Evolutionary conservation across 2,888 invertebrate genomes (phyloP).

Genomic region (Agriopis aurantiaria): DNA sequence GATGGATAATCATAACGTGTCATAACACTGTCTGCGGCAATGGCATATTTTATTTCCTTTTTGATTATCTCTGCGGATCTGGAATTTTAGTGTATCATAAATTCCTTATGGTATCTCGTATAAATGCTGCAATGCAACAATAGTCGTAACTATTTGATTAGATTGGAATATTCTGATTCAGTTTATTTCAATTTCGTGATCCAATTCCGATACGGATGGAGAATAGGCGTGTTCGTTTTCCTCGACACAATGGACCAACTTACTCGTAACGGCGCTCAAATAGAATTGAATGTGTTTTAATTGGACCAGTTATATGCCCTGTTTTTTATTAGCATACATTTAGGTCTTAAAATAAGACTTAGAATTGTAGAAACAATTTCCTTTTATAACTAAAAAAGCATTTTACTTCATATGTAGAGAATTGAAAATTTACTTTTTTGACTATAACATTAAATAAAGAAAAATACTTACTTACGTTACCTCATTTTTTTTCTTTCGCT

Average conservation of each 20-base stretch:
- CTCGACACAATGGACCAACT: conserved; percentile 27
- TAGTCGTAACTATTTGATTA: conserved; percentile 44
- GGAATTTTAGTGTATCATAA: conserved; percentile 35
- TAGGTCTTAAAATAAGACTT: not conserved
- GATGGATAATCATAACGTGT: conserved; percentile 39
- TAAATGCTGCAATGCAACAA: conserved; percentile 38
- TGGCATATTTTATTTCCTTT: conserved; percentile 30
- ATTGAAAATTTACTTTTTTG: too few species aligned
- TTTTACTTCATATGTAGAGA: too few species aligned
- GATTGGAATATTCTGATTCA: conserved; percentile 39
- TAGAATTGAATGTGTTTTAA: conserved; percentile 9
- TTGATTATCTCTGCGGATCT: conserved; percentile 36
- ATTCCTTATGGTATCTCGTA: conserved; percentile 35
- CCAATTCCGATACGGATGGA: conserved; percentile 33
- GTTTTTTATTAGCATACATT: not conserved
- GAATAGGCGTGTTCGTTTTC: conserved; percentile 40
- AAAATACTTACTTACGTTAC: too few species aligned
- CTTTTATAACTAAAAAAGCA: not conserved
- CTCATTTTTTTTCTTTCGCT: too few species aligned
- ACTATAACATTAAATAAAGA: too few species aligned
- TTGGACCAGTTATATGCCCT: not conserved
- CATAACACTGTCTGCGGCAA: conserved; percentile 33
- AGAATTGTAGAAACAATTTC: not conserved
- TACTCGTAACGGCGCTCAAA: conserved; percentile 4
- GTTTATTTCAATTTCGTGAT: conserved; percentile 46